Percentiles rank a stretch among this genome's conserved stretches.
Evolutionary conservation across 2,888 invertebrate species (phyloP).

Genomic region (Acronicta psi): DNA sequence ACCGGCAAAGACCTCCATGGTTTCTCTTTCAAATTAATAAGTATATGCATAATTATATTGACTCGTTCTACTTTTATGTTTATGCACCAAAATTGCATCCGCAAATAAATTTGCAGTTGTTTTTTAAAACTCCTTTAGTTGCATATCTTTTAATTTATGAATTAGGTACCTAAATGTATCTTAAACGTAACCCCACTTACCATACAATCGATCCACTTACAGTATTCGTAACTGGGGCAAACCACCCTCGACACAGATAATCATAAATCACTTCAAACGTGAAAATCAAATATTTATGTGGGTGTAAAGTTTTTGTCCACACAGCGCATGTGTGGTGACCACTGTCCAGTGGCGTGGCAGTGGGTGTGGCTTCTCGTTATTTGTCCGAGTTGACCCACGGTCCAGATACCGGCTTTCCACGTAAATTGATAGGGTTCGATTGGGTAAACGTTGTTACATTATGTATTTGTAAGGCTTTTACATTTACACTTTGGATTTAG

Average conservation of each 20-base stretch:
- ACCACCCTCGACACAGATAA: conserved; percentile 39
- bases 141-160: too few species aligned
- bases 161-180: too few species aligned
- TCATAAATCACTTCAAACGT: conserved; percentile 54
- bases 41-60: too few species aligned
- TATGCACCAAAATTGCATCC: too few species aligned
- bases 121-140: too few species aligned
- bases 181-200: neutral
- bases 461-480: conserved; percentile 45
- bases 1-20: too few species aligned
- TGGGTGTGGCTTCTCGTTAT: conserved; percentile 77
- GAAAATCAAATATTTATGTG: conserved; percentile 65
- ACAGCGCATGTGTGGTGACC: conserved; percentile 85
- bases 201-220: conserved; percentile 27
- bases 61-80: too few species aligned
- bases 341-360: conserved; percentile 80
- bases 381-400: conserved; percentile 62
- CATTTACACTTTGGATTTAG: conserved; percentile 35
- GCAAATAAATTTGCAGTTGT: too few species aligned
- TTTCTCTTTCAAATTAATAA: too few species aligned
- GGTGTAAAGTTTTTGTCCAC: conserved; percentile 74
- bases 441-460: conserved; percentile 50
- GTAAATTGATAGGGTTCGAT: conserved; percentile 78
- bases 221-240: conserved; percentile 19
- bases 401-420: conserved; percentile 64